Evolutionary conservation across 2,113 vertebrate species (phyloP), one percentile per base, ranked within the genome.

Genomic region (Sorex fumeus): DNA sequence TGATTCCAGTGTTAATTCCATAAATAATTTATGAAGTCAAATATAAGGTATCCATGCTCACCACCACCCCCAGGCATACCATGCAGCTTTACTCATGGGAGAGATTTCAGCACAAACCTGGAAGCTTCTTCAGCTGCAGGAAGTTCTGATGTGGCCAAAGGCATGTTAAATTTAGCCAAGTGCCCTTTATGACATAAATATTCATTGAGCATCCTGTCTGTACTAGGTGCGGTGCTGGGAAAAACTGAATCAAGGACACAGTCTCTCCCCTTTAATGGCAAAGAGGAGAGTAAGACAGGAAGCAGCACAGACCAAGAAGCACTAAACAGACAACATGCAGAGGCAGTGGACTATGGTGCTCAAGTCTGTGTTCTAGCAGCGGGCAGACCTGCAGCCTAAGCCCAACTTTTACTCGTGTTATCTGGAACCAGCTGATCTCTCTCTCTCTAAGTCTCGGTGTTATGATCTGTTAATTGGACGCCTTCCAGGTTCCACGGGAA

Each of bases 1-100:
- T 97, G 96, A 97, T 98, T 98, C 97, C 76, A 90, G 97, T 88
- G 94, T 96, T 96, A 97, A 96, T 97, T 97, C 95, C 89, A 98
- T 98, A 97, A 98, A 98, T 97, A 98, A 98, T 98, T 98, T 96
- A 98, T 98, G 95, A 97, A 97, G 97, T 96, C 95, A 97, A 97
- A 96, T 86, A 96, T 32, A 95, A 97, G 84, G 88, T 93, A 95
- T 94, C 93, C 88, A 94, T 90, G 93, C 64, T 89, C 81, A 83
- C 62, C 0, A 74, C 69, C 90, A 79, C 87, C 67, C 0, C 77
- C 96, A 95, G 81, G 89, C 93, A 93, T 91, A 88, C 91, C 91
- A 87, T 90, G 84, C 88, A 88, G 83, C 77, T 92, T 95, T 92
- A 91, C 96, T 96, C 96, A 94, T 30, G 3, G 90, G n/a, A 77